Conservation (phyloP, 2,888 invertebrate genomes). For the Cheilosia vernalis region DNA sequence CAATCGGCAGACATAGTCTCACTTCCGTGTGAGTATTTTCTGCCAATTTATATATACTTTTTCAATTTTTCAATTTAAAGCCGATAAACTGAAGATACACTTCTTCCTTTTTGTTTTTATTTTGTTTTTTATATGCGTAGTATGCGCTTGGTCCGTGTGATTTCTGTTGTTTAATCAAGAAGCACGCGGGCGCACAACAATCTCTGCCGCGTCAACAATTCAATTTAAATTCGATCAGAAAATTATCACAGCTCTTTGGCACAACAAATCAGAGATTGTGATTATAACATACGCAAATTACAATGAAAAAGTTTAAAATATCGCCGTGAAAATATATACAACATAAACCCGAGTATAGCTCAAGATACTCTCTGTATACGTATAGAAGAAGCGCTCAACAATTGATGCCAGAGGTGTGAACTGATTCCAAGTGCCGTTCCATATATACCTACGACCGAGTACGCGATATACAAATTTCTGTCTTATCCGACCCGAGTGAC, state of each 20-base stretch:
- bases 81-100: constrained; percentile 34
- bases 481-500: constrained; percentile 68
- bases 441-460: constrained; percentile 13
- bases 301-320: background rate
- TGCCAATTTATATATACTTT: background rate
- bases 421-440: constrained; percentile 56
- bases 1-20: constrained; percentile 38
- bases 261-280: constrained; percentile 48
- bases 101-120: constrained; percentile 3
- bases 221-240: constrained; percentile 33
- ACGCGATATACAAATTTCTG: constrained; percentile 5
- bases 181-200: constrained; percentile 49
- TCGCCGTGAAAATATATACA: background rate
- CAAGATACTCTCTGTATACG: constrained; percentile 34
- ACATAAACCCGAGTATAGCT: background rate
- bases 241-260: constrained; percentile 38
- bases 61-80: background rate
- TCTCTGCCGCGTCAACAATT: constrained; percentile 31
- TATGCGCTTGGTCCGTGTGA: constrained; percentile 2
- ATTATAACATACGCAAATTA: constrained; percentile 42
- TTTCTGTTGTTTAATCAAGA: constrained; percentile 38
- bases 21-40: constrained; percentile 37
- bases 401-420: constrained; percentile 59
- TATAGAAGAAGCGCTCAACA: constrained; percentile 26
- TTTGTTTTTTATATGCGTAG: background rate